Evolutionary conservation across 2,888 invertebrate genomes (phyloP), one percentile per base, ranked within the genome.

Genomic region (Ornithoptera alexandrae): DNA sequence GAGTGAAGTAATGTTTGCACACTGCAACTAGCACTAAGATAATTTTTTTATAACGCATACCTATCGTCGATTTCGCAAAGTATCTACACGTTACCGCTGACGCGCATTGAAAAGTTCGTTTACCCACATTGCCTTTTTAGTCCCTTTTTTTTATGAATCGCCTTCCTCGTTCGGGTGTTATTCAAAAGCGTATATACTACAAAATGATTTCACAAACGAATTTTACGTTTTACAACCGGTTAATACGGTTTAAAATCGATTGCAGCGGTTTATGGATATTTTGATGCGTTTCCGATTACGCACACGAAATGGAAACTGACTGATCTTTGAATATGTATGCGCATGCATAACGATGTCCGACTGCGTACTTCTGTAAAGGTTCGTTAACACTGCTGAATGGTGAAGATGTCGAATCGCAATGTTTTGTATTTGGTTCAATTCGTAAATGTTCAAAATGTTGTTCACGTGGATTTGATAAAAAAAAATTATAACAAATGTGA

Each of bases 281-380:
- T 80, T 79, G 81, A 82, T 83, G 80, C 82, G 83, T 88, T 90
- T 88, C 89, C 88, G 89, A 89, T 90, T 91, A 88, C 88, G 86
- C 82, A 86, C 84, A 83, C 86, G 85, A 90, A 91, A 89, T 90
- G 88, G 85, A 89, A 89, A 89, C 87, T 82, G 79, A 74, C 71
- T 80, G 86, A 90, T 89, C 88, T 90, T 89, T 90, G 90, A 90
- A 91, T 91, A 90, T 91, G 86, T 79, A 90, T 90, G 85, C 78
- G 81, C 83, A 85, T 82, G 82, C 82, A 79, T 70, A 67, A 67
- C 78, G 79, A 73, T 73, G 79, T 77, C 77, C 77, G 77, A 74
- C 79, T 84, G 81, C 79, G 77, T 77, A 81, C 79, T 83, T 83
- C 83, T 79, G 76, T 73, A 67, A 70, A 61, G 70, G 70, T 67